Conservation (phyloP, 1,140 invertebrate species). For the Matsumurasca onukii region DNA sequence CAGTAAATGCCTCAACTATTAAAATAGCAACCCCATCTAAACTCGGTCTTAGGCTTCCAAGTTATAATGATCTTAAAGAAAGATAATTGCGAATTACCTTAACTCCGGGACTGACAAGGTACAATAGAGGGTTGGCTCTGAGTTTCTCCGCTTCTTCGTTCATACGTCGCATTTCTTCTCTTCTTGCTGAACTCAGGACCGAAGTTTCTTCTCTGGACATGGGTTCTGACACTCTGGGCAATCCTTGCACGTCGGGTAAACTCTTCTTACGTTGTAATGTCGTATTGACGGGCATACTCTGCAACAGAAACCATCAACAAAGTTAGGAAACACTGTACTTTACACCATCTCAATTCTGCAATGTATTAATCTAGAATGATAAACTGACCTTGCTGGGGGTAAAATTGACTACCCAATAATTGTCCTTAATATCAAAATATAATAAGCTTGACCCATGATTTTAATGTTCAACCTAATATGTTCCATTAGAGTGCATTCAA, state of each 20-base stretch:
- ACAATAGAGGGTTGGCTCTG: constrained; percentile 90
- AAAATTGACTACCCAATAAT: too few relatives aligned
- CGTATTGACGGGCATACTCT: constrained; percentile 68
- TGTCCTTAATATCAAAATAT: too few relatives aligned
- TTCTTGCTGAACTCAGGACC: constrained; percentile 83
- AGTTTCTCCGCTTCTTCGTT: constrained; percentile 90
- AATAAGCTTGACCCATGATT: too few relatives aligned
- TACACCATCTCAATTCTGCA: too few relatives aligned
- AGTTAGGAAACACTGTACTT: background rate
- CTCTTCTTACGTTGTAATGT: constrained; percentile 89
- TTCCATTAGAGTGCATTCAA: too few relatives aligned
- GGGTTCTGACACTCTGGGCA: constrained; percentile 71
- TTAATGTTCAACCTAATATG: too few relatives aligned
- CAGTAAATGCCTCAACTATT: too few relatives aligned
- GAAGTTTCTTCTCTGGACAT: constrained; percentile 96
- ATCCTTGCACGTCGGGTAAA: constrained; percentile 86
- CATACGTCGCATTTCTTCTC: constrained; percentile 90
- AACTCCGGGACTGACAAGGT: constrained; percentile 93
- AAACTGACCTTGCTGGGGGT: too few relatives aligned
- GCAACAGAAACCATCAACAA: constrained; percentile 37
- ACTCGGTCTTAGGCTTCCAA: too few relatives aligned
- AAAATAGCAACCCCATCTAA: too few relatives aligned
- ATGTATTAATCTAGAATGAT: too few relatives aligned
- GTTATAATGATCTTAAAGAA: too few relatives aligned
- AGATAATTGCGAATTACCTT: constrained; percentile 89